A percentile compares a stretch with the other conserved stretches of the same genome.
Conservation (phyloP, 2,797 vertebrate genomes). For the Clarias platycephalus region DNA sequence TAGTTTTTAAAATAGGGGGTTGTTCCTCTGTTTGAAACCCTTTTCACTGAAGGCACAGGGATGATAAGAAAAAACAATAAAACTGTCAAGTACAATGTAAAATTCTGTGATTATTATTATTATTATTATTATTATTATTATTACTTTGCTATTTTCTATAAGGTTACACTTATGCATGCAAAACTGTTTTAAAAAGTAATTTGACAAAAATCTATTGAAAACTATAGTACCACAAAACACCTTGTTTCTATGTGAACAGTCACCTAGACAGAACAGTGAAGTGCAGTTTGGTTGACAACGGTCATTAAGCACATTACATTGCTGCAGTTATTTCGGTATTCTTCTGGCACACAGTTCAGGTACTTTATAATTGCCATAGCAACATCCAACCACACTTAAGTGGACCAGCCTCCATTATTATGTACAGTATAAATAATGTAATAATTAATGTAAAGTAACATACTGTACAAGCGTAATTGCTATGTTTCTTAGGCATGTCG, state of each 20-base stretch:
- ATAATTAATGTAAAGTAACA: not conserved
- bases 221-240: not conserved
- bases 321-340: not conserved
- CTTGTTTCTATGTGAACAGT: no score
- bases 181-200: not conserved
- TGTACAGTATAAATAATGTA: not conserved
- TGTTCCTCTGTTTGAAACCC: not conserved
- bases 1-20: not conserved
- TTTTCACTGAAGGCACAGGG: not conserved
- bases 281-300: not conserved
- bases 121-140: constrained; percentile 1
- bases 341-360: not conserved
- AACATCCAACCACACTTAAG: not conserved
- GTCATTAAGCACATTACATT: not conserved
- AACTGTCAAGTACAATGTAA: not conserved
- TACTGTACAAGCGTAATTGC: not conserved
- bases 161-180: not conserved
- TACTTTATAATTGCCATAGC: not conserved
- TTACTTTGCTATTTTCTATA: not conserved
- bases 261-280: not conserved
- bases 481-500: not conserved
- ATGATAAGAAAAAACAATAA: not conserved
- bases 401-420: not conserved
- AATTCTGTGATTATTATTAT: not conserved
- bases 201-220: not conserved